Base-by-base conservation (phyloP, 2,113 vertebrate genomes). In the Corvus hawaiiensis region DNA sequence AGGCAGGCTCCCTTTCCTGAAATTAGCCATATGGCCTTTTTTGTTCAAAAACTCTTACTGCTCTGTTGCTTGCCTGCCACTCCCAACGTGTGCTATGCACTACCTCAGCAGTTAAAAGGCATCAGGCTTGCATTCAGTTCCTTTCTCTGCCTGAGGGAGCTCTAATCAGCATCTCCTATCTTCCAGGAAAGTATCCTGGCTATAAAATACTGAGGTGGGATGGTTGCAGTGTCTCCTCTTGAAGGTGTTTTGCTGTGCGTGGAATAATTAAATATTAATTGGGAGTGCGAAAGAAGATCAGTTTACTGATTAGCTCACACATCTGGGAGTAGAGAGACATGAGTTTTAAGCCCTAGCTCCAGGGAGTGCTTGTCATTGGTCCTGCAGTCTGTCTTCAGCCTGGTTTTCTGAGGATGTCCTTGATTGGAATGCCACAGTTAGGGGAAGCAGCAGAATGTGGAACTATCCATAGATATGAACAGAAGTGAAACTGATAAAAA, bases 221-320 rank as follows among this genome's bases (percentile, higher is more conserved):
- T 90, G 23, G 71, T 80, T 86, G 75, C 67, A 66, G 30, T 95
- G 72, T 86, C 68, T 95, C 27, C 72, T 84, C 84, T 86, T 81
- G 72, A 94, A 92, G 83, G 76, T 80, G 63, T 94, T 96, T 94
- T 86, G 72, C 88, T 83, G 77, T 92, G 43, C 3, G 0, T 71
- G 43, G 75, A 95, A 96, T 94, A 96, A 95, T 92, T 93, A 96
- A 94, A 80, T 95, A 92, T 90, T 96, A 97, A 93, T 95, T 88
- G 63, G 27, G 35, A 90, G 13, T 39, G 79, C 1, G 6, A 73
- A 85, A 80, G 68, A 76, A 80, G 85, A 96, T 83, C 58, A 61
- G 44, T 76, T 85, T 87, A 59, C 1, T 5, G 67, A 80, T 96
- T 93, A 75, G 43, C 55, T 95, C 14, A 33, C n/a, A 8, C 24